Percentiles rank a stretch among this genome's conserved stretches.
These are phyloP conservation scores for Cotesia vestalis DNA, from an alignment of 1,140 invertebrate species.

Conservation along the genomic window DNA sequence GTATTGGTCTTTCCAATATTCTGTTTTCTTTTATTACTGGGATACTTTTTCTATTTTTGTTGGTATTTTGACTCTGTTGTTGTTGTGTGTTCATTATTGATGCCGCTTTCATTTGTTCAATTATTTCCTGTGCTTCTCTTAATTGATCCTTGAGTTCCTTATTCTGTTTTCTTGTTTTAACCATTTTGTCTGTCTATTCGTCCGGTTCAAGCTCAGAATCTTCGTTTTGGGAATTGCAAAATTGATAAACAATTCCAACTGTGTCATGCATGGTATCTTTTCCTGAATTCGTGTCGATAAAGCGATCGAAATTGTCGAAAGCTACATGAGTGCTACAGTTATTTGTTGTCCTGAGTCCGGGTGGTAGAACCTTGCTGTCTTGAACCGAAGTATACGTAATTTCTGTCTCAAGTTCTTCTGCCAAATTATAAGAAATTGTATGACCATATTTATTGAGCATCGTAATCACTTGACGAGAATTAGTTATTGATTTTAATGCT, in stretches of 20 bases:
- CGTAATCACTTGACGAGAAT: constrained; percentile 47
- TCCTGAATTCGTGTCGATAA: constrained; percentile 57
- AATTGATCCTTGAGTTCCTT: no score
- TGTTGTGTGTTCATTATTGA: no score
- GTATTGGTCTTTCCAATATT: no score
- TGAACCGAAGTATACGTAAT: constrained; percentile 27
- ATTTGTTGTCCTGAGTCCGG: constrained; percentile 40
- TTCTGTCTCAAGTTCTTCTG: constrained; percentile 38
- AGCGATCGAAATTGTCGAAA: constrained; percentile 63
- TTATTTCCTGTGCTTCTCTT: no score
- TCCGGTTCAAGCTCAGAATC: background rate
- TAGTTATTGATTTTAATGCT: constrained; percentile 53
- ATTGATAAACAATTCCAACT: constrained; percentile 61
- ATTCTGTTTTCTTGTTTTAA: no score
- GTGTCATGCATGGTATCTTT: constrained; percentile 64
- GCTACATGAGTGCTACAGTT: constrained; percentile 52
- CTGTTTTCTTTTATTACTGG: no score
- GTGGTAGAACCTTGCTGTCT: constrained; percentile 31
- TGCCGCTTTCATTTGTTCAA: no score
- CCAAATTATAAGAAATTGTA: constrained; percentile 50
- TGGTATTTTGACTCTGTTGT: no score
- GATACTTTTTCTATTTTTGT: no score
- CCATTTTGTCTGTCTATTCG: no score
- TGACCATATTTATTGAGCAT: constrained; percentile 56
- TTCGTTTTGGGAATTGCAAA: constrained; percentile 3